Conservation (phyloP, 2,797 vertebrate genomes). For the Helarctos malayanus region DNA sequence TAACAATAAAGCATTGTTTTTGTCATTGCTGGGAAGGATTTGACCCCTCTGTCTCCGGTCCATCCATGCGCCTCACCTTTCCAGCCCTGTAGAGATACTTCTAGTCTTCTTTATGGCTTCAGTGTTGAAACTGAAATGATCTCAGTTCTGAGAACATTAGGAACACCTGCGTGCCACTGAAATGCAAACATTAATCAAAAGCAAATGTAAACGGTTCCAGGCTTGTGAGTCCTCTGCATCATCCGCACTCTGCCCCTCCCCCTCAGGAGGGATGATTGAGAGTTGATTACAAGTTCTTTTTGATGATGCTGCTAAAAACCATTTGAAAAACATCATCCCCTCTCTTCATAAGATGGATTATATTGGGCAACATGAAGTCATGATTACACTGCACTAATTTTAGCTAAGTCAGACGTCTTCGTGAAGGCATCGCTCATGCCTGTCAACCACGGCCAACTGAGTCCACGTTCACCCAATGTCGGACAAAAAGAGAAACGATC, state of each 20-base stretch:
- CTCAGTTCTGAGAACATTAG: conserved; percentile 59
- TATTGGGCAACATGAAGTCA: conserved; percentile 73
- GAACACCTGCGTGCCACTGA: conserved; percentile 72
- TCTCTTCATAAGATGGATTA: conserved; percentile 60
- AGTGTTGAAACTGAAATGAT: conserved; percentile 17
- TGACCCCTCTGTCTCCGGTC: not conserved
- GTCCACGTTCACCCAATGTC: conserved; percentile 44
- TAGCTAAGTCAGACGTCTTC: conserved; percentile 79
- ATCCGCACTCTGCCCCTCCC: conserved; percentile 8
- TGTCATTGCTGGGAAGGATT: not conserved
- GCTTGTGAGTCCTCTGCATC: conserved; percentile 36
- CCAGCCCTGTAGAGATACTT: not conserved
- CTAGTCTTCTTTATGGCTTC: not conserved
- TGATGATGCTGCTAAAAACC: conserved; percentile 75
- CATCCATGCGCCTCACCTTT: not conserved
- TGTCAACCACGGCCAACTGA: conserved; percentile 80
- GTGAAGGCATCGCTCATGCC: not conserved
- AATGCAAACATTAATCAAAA: conserved; percentile 64
- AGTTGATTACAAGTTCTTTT: conserved; percentile 69
- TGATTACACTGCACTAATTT: conserved; percentile 78
- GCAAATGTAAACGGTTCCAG: conserved; percentile 43
- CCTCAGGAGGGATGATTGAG: conserved; percentile 47
- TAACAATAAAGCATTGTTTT: not conserved
- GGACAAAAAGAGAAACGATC: conserved; percentile 37
- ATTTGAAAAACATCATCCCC: conserved; percentile 47